Evolutionary conservation across 2,888 invertebrate species (phyloP).

Genomic region (Lampropteryx suffumata): DNA sequence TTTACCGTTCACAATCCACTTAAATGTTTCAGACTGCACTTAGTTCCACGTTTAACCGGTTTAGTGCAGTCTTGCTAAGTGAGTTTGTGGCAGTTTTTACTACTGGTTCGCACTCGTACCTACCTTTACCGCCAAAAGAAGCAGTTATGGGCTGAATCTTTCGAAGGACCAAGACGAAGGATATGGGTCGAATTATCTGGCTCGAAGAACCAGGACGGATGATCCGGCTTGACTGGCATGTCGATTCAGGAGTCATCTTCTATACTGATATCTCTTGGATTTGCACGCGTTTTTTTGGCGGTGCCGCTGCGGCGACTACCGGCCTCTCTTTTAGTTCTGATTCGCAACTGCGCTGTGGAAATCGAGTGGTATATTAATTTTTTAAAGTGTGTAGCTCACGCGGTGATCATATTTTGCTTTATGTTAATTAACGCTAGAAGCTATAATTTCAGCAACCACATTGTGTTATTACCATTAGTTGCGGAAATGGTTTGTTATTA

Average conservation of each 20-base stretch:
- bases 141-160: not conserved
- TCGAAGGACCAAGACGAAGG: not conserved
- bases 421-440: too few relatives aligned
- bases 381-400: not conserved
- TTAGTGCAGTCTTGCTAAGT: slow-evolving; percentile 1
- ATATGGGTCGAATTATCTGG: not conserved
- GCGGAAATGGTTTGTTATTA: too few relatives aligned
- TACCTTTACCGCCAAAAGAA: not conserved
- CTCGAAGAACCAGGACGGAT: not conserved
- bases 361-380: slow-evolving; percentile 58
- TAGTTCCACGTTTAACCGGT: slow-evolving; percentile 2
- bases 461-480: too few relatives aligned
- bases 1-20: slow-evolving; percentile 16
- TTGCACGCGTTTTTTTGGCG: slow-evolving; percentile 90
- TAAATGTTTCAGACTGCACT: slow-evolving; percentile 14
- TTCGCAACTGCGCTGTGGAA: slow-evolving; percentile 81
- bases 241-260: slow-evolving; percentile 61
- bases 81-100: slow-evolving; percentile 2
- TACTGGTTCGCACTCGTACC: slow-evolving; percentile 2
- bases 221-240: not conserved
- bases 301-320: slow-evolving; percentile 55
- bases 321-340: slow-evolving; percentile 72
- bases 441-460: too few relatives aligned
- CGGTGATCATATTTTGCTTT: too few relatives aligned
- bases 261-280: slow-evolving; percentile 92